Conservation (phyloP, 2,888 invertebrate species). For the Branchipolynoe longqiensis region DNA sequence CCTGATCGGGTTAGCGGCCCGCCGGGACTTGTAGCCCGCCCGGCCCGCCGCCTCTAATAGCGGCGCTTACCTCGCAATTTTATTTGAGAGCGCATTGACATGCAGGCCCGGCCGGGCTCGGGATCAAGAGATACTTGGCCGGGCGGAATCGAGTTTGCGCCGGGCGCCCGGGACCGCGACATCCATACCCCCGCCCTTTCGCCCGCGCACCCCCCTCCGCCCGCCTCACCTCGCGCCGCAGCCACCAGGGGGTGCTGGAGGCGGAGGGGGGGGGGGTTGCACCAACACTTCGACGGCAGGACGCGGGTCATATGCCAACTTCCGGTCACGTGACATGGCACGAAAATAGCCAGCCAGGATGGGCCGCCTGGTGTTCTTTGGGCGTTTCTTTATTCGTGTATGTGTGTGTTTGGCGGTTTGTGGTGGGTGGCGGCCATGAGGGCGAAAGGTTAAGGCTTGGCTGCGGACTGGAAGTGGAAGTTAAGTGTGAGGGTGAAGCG, state of each 20-base stretch:
- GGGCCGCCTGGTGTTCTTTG: too few relatives aligned
- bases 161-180: background rate
- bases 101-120: slow-evolving; percentile 1
- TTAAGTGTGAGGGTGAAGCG: too few relatives aligned
- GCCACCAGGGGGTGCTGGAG: background rate
- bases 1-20: slow-evolving; percentile 23
- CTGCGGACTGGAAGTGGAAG: too few relatives aligned
- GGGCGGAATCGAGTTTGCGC: slow-evolving; percentile 9
- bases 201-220: slow-evolving; percentile 3
- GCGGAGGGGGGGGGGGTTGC: background rate
- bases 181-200: background rate
- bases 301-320: too few relatives aligned
- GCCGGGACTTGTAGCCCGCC: slow-evolving; percentile 4
- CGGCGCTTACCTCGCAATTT: slow-evolving; percentile 26
- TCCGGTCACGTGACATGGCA: too few relatives aligned
- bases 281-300: too few relatives aligned
- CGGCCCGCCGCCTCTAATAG: background rate
- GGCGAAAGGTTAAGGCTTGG: too few relatives aligned
- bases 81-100: slow-evolving; percentile 39
- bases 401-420: too few relatives aligned
- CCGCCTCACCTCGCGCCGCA: slow-evolving; percentile 21
- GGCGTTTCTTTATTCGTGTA: too few relatives aligned
- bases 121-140: slow-evolving; percentile 41
- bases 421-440: too few relatives aligned
- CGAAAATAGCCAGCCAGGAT: too few relatives aligned